Evolutionary conservation across 2,888 invertebrate species (phyloP), one percentile per base, ranked within the genome.

Genomic region (Rhagophthalmus giganteus): DNA sequence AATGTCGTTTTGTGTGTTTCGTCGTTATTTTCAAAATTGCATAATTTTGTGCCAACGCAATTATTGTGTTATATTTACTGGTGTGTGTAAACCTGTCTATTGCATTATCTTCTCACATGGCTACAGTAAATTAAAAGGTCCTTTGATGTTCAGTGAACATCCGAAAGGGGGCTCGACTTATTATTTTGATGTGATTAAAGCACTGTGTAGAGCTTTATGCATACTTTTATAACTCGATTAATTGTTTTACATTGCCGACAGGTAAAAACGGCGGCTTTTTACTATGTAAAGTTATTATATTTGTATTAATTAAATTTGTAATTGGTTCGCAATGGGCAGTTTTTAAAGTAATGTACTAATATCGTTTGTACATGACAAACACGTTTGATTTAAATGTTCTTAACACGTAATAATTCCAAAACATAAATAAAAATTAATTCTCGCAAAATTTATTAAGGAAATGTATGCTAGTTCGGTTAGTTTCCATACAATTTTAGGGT

Each of bases 101-200:
- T 50, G 30, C 42, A 44, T 50, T 50, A 42, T 50, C 13, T 37
- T 31, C 49, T 42, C 49, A 26, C 31, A 50, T 50, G 42, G 49
- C 16, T 42, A 35, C 37, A 32, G 42, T 38, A 44, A 50, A 50
- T 50, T 42, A 50, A 50, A 42, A 42, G 41, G 27, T 35, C 14
- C 49, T 50, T 50, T 50, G 49, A 50, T 50, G 49, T 50, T 50
- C 49, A 50, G 6, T 50, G 49, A 50, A 33, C 26, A 50, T 31
- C 41, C 41, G 41, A 32, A 16, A 34, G 40, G 41, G 30, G 39
- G 14, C 31, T 30, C 38, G 24, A 50, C 42, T 50, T 50, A 50
- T 42, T 49, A 49, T 50, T 42, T 50, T 42, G 41, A 40, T 34
- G 38, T 50, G 49, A 50, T 44, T 37, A 50, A 42, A 42, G 42